Conservation (phyloP, 1,140 invertebrate species). For the Sarcophaga peregrina region DNA sequence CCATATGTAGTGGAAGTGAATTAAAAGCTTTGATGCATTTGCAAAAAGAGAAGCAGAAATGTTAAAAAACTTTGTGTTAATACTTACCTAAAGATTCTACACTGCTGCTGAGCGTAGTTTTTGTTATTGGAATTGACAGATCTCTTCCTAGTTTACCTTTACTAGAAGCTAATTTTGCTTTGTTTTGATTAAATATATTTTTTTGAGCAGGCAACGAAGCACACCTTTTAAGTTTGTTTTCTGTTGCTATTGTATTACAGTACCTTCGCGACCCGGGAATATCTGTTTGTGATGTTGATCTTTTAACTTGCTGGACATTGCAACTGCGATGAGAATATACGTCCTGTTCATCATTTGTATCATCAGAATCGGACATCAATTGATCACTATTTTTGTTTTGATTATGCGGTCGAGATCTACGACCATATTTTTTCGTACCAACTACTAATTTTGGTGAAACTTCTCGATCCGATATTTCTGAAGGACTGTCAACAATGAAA, state of each 20-base stretch:
- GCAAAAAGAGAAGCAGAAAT: background rate
- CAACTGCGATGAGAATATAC: conserved; percentile 20
- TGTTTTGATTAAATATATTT: conserved; percentile 43
- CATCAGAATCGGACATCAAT: conserved; percentile 63
- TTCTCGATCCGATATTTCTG: conserved; percentile 74
- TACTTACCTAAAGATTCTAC: conserved; percentile 64
- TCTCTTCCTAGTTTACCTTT: background rate
- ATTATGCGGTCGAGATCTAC: conserved; percentile 72
- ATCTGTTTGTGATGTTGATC: conserved; percentile 69
- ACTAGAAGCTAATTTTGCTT: conserved; percentile 45
- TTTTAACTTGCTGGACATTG: conserved; percentile 61
- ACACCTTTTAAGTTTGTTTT: conserved; percentile 68
- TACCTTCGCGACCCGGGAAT: conserved; percentile 66
- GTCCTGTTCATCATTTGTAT: conserved; percentile 55
- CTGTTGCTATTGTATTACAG: conserved; percentile 59
- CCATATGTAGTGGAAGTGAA: background rate
- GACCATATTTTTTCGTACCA: conserved; percentile 81
- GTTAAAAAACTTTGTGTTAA: background rate
- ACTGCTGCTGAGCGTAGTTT: conserved; percentile 52
- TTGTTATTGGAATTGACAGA: conserved; percentile 31
- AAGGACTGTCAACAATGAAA: conserved; percentile 64
- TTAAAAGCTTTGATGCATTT: background rate
- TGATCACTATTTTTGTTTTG: conserved; percentile 54
- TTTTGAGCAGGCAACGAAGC: conserved; percentile 67
- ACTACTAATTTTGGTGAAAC: conserved; percentile 79